phyloP scores from a whole-genome alignment of 2,113 vertebrate species.

The Melospiza melodia region DNA sequence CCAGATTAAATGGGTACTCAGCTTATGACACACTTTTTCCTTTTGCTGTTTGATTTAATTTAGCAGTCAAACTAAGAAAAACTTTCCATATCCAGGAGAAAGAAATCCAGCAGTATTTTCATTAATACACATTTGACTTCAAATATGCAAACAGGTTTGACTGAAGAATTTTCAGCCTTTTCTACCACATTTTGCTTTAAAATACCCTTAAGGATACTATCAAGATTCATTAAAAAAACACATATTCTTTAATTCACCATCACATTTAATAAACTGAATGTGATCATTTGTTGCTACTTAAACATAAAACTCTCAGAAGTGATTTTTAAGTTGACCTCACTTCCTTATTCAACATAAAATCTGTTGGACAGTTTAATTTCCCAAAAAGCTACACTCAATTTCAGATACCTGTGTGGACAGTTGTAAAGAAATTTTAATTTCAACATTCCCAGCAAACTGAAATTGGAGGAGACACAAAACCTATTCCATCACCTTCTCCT shows the following conservation, averaged over 20 bases:
- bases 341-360: background rate
- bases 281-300: background rate
- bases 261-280: background rate
- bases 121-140: background rate
- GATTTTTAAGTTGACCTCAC: background rate
- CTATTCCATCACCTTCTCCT: background rate
- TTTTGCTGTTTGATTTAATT: background rate
- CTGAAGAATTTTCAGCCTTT: background rate
- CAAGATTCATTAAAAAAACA: background rate
- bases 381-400: background rate
- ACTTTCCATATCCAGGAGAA: background rate
- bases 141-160: background rate
- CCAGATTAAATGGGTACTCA: background rate
- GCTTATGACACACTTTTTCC: background rate
- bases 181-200: background rate
- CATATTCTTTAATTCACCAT: background rate
- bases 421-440: background rate
- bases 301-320: background rate
- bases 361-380: background rate
- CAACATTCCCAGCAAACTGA: background rate
- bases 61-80: background rate
- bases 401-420: background rate
- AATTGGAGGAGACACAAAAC: background rate
- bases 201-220: background rate
- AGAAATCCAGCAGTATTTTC: background rate